These are phyloP conservation scores for Oreortyx pictus DNA, from an alignment of 2,797 vertebrate species.

Conservation along the genomic window DNA sequence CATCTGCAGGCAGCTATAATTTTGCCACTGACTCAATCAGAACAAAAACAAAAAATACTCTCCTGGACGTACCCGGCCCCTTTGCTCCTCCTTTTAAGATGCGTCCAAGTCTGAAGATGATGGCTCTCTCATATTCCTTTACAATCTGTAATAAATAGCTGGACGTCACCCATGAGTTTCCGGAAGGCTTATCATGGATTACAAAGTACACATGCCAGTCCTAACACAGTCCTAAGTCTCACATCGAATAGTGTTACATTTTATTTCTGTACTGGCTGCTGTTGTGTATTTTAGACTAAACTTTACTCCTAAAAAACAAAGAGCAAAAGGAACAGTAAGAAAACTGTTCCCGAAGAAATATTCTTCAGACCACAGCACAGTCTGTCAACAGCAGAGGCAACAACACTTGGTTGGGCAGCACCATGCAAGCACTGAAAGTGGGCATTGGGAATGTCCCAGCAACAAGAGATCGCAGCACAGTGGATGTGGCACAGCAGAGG, in stretches of 20 bases:
- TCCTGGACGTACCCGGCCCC: conserved; percentile 88
- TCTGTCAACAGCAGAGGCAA: not conserved
- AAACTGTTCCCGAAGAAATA: not conserved
- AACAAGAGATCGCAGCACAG: not conserved
- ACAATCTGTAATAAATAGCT: conserved; percentile 86
- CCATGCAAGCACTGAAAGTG: not conserved
- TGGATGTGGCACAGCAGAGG: not conserved
- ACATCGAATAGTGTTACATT: not conserved
- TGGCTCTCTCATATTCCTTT: conserved; percentile 96
- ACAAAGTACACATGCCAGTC: not conserved
- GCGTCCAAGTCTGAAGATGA: conserved; percentile 95
- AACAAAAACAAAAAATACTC: not conserved
- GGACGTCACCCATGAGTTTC: not conserved
- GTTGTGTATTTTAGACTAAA: not conserved
- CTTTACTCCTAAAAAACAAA: not conserved
- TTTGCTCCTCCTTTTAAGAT: conserved; percentile 92
- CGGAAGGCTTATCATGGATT: not conserved
- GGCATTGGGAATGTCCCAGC: not conserved
- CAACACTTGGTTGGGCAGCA: not conserved
- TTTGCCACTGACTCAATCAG: not conserved
- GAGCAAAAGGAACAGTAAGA: not conserved
- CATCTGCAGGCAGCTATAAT: not conserved
- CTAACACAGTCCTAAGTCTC: not conserved
- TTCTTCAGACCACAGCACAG: not conserved
- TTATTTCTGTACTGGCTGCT: not conserved